Conservation (phyloP, 2,113 vertebrate genomes). For the Cheilinus undulatus region DNA sequence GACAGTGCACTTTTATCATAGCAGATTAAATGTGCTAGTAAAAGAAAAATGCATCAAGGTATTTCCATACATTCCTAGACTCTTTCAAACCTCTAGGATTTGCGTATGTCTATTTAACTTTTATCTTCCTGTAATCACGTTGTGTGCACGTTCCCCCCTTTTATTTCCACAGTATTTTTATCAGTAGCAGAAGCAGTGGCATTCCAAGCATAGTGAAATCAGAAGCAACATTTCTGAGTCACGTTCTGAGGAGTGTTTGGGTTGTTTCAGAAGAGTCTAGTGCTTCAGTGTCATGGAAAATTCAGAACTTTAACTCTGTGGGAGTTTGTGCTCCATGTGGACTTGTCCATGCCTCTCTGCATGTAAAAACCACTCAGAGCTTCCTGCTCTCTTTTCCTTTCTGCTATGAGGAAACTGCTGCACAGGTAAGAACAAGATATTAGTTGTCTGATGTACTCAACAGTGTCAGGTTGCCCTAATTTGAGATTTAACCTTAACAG, state of each 20-base stretch:
- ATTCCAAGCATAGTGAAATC: slow-evolving; percentile 7
- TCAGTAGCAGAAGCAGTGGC: neutral
- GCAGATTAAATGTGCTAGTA: neutral
- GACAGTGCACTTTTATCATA: slow-evolving; percentile 5
- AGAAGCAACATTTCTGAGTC: neutral
- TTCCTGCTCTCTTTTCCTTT: too few relatives aligned
- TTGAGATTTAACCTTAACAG: too few relatives aligned
- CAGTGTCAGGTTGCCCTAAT: neutral
- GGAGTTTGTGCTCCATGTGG: slow-evolving; percentile 19
- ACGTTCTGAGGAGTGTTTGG: slow-evolving; percentile 29
- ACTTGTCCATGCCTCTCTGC: slow-evolving; percentile 1
- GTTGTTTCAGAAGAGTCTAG: slow-evolving; percentile 6
- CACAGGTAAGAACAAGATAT: neutral
- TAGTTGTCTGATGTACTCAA: neutral
- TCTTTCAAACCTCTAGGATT: neutral
- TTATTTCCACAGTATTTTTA: neutral
- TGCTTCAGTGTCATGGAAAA: neutral
- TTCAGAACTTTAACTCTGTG: slow-evolving; percentile 1
- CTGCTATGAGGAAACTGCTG: neutral
- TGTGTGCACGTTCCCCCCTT: neutral
- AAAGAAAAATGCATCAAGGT: neutral
- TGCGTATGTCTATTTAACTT: neutral
- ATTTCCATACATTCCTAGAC: neutral
- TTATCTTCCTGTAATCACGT: neutral
- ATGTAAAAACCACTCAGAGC: too few relatives aligned